Conservation (phyloP, 2,888 invertebrate genomes). For the Pecten maximus region DNA sequence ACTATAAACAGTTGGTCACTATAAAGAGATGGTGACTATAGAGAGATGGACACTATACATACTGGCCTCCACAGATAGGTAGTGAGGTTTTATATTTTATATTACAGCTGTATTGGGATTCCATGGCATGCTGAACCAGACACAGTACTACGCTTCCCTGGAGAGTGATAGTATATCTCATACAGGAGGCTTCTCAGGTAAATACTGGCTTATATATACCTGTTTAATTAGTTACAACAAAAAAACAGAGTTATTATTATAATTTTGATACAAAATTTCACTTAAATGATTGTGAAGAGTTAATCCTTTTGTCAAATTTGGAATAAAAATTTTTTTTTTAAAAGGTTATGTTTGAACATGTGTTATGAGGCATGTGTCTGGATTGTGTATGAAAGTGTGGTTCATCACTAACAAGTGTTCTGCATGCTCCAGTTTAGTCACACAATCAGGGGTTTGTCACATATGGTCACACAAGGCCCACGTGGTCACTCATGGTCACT, state of each 20-base stretch:
- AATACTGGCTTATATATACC: too few relatives aligned
- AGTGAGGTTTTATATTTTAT: not conserved
- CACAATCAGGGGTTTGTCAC: not conserved
- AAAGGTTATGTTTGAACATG: not conserved
- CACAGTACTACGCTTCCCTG: constrained; percentile 97
- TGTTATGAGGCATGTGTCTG: not conserved
- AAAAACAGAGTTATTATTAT: too few relatives aligned
- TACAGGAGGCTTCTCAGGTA: constrained; percentile 77
- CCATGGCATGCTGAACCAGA: constrained; percentile 99
- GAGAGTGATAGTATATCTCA: constrained; percentile 75
- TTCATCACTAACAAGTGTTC: constrained; percentile 11
- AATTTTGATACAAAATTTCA: too few relatives aligned
- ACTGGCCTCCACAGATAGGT: too few relatives aligned
- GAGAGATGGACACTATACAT: not conserved
- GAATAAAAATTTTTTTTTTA: too few relatives aligned
- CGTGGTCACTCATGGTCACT: not conserved
- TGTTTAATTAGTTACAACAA: too few relatives aligned
- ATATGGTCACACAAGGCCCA: not conserved
- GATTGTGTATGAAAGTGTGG: not conserved
- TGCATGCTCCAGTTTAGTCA: not conserved
- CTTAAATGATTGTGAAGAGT: too few relatives aligned
- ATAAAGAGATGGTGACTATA: not conserved
- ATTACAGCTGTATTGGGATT: constrained; percentile 96
- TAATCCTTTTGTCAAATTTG: too few relatives aligned
- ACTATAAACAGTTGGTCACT: not conserved